phyloP scores from a whole-genome alignment of 30 jellyfish, hydroid and myxozoan species.

The Aurelia aurita region DNA sequence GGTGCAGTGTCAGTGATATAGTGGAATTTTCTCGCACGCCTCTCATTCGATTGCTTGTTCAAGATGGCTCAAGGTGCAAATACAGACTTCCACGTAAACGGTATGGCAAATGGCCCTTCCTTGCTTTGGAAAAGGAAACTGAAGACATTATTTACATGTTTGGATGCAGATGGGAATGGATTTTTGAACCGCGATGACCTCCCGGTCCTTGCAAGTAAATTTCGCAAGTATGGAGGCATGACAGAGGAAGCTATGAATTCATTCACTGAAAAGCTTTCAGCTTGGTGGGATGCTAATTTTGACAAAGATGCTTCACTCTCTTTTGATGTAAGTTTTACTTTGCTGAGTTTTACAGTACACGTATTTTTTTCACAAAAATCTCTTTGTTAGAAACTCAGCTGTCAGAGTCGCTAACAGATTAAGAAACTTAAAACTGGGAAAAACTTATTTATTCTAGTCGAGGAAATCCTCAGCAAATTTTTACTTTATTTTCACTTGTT shows the following conservation, averaged over 20 bases:
- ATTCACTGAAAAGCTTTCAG: constrained; percentile 36
- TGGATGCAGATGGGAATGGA: constrained; percentile 73
- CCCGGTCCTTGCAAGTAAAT: constrained; percentile 60
- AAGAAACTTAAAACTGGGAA: too few relatives aligned
- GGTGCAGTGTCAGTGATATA: too few relatives aligned
- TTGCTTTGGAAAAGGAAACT: constrained; percentile 65
- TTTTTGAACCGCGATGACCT: constrained; percentile 39
- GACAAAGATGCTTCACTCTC: constrained; percentile 25
- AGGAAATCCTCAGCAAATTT: too few relatives aligned
- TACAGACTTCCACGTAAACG: neutral
- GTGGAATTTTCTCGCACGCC: too few relatives aligned
- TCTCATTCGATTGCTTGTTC: neutral
- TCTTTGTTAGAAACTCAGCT: too few relatives aligned
- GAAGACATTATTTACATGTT: constrained; percentile 62
- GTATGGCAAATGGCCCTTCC: constrained; percentile 20
- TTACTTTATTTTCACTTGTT: too few relatives aligned
- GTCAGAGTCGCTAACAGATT: too few relatives aligned
- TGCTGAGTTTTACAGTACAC: too few relatives aligned
- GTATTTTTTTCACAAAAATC: too few relatives aligned
- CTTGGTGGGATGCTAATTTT: constrained; percentile 65
- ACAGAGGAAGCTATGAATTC: constrained; percentile 42
- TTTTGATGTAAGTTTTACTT: constrained; percentile 20
- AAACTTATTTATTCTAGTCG: too few relatives aligned
- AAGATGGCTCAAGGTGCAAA: constrained; percentile 18
- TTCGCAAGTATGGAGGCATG: constrained; percentile 47